Percentiles rank a stretch among this genome's conserved stretches.
Evolutionary conservation across 2,888 invertebrate genomes (phyloP).

Genomic region (Leptopilina syphax): DNA sequence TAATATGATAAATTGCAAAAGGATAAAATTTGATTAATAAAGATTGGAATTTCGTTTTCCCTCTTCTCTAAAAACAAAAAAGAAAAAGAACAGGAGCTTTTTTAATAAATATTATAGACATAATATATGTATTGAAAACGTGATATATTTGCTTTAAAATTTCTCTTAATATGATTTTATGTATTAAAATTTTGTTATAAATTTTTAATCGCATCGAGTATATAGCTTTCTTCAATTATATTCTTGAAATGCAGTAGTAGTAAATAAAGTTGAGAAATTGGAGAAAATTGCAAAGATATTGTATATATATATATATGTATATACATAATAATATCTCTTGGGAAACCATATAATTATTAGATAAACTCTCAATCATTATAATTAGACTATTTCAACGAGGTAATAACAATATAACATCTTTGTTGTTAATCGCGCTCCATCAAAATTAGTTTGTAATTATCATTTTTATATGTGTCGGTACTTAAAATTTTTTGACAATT

Average conservation of each 20-base stretch:
- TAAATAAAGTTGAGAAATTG: background rate
- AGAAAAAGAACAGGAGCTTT: too few species aligned
- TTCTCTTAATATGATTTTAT: slow-evolving; percentile 1
- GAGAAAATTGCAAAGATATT: slow-evolving; percentile 1
- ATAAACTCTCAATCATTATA: slow-evolving; percentile 6
- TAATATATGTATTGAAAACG: background rate
- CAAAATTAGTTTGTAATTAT: background rate
- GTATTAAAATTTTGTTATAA: slow-evolving; percentile 3
- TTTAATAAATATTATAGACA: too few species aligned
- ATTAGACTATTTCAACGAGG: background rate
- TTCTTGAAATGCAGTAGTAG: background rate
- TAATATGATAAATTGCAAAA: too few species aligned
- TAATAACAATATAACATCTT: background rate
- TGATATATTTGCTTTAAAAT: background rate
- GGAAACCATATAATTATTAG: slow-evolving; percentile 19
- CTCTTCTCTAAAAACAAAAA: too few species aligned
- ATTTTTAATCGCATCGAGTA: background rate
- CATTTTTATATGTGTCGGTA: background rate
- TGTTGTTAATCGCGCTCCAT: background rate
- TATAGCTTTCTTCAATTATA: background rate
- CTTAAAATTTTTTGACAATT: background rate
- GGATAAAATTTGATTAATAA: too few species aligned
- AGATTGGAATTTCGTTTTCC: too few species aligned
- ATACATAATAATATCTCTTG: background rate
- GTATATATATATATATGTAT: background rate